Base-by-base conservation (phyloP, 2,113 vertebrate genomes). In the Ploceus nigricollis region DNA sequence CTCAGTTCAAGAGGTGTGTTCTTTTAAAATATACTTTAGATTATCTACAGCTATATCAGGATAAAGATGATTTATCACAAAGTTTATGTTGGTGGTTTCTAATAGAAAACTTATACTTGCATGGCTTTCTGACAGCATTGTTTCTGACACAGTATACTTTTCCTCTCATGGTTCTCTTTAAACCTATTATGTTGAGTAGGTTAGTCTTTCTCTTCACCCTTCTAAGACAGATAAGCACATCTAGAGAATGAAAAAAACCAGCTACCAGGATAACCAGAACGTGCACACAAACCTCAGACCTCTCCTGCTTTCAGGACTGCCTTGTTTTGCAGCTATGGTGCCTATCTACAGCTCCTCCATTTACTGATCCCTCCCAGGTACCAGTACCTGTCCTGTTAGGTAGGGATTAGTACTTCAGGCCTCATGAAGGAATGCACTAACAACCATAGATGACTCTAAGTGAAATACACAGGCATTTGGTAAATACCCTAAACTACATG, bases 1-100 rank as follows among this genome's bases (percentile, higher is more conserved):
- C 0, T 0, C 6, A 10, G 60, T 64, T 70, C 15, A 64, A 31
- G 10, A 69, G 15, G 40, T 9, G 0, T 15, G 1, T 16, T 53
- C 3, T 54, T 73, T 73, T 50, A 78, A 86, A 54, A 2, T n/a
- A 25, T 89, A 37, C 13, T 30, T 6, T 44, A 50, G 8, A 42
- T 9, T 47, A 31, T 24, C 33, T 64, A 24, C 27, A 35, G n/a
- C 9, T 63, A 9, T 42, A 54, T 23, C 11, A 50, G 11, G 10
- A 24, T 35, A 73, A 88, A 64, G 8, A 12, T 44, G 6, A 11
- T 64, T 73, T 78, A 39, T 47, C 21, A 47, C 14, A 25, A 17
- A 4, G 14, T 61, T 78, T 73, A 17, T 11, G 1, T 39, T 50
- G 35, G 20, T 2, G 3, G 9, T 70, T 65, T 40, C 20, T 9